Percentiles rank a stretch among this genome's conserved stretches.
Evolutionary conservation across 2,797 vertebrate genomes (phyloP).

Genomic region (Cichlasoma orientale): DNA sequence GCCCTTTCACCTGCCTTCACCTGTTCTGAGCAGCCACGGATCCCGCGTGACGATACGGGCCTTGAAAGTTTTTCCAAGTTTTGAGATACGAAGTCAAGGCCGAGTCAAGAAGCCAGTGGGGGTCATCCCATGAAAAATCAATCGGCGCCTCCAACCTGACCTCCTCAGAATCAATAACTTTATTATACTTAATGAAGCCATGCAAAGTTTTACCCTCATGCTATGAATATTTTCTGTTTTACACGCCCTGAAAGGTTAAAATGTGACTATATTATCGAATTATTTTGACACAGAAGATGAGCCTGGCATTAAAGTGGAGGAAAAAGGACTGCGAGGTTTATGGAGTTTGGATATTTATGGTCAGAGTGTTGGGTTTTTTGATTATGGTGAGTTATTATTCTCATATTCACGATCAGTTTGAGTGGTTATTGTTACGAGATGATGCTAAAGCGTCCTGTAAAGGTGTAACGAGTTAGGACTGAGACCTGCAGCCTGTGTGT

Average conservation of each 20-base stretch:
- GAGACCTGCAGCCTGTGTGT: too few species aligned
- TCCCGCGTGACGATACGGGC: too few species aligned
- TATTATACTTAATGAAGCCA: neutral
- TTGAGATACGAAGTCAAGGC: neutral
- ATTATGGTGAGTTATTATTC: neutral
- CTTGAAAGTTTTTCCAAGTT: too few species aligned
- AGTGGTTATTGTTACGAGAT: neutral
- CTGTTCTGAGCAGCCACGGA: too few species aligned
- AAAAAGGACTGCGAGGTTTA: neutral
- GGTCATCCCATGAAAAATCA: neutral
- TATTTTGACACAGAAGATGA: neutral
- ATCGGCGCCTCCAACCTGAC: neutral
- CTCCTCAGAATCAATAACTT: neutral
- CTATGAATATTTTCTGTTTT: neutral
- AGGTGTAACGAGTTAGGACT: too few species aligned
- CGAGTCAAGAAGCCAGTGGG: neutral
- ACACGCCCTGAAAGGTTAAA: neutral
- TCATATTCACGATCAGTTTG: neutral
- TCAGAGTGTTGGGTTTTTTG: too few species aligned
- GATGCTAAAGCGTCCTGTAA: too few species aligned
- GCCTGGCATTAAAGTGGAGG: neutral
- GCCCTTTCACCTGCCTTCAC: too few species aligned
- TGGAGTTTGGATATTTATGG: neutral
- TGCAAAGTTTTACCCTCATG: neutral
- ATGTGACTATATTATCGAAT: neutral